Evolutionary conservation across 2,888 invertebrate species (phyloP), one percentile per base, ranked within the genome.

Genomic region (Orthonevra nobilis): DNA sequence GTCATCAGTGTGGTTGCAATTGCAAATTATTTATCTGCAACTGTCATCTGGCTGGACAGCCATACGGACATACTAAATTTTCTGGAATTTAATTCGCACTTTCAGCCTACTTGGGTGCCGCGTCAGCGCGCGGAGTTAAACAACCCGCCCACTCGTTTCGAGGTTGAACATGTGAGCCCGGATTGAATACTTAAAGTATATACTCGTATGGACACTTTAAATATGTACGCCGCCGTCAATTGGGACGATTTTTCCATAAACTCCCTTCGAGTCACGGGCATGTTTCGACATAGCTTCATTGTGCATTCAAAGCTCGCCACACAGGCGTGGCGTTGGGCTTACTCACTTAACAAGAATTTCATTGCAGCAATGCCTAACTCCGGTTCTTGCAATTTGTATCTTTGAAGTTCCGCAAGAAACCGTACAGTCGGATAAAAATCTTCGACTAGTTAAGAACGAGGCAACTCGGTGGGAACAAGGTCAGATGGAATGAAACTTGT

Each of bases 311-410:
- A 56, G 69, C 75, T 48, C 28, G 42, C 19, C 50, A 46, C 56
- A 56, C 50, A 61, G 75, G 69, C 69, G 75, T 75, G 68, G 66
- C 38, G n/a, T 12, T n/a, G 14, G 20, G 12, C 6, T 9, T 42
- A 54, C 61, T 68, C 68, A 61, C 68, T 23, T 20, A 61, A 68
- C 68, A 50, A 48, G 68, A 73, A 61, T 74, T 74, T 68, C 68
- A 52, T 66, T 66, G 50, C 58, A 66, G 60, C 66, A 72, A 72
- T 56, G 38, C 54, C 23, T 12, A 46, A 19, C 23, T 56, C 54
- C 6, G 23, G 34, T 42, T 32, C 10, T 15, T 30, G 52, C 44
- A 50, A 60, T 60, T 40, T 54, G 42, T 26, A 28, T 28, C 44
- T 36, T 52, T 36, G 46, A 38, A 34, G 36, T 61, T 61, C 63